Evolutionary conservation across 2,888 invertebrate genomes (phyloP), one percentile per base, ranked within the genome.

Genomic region (Eupsilia transversa): DNA sequence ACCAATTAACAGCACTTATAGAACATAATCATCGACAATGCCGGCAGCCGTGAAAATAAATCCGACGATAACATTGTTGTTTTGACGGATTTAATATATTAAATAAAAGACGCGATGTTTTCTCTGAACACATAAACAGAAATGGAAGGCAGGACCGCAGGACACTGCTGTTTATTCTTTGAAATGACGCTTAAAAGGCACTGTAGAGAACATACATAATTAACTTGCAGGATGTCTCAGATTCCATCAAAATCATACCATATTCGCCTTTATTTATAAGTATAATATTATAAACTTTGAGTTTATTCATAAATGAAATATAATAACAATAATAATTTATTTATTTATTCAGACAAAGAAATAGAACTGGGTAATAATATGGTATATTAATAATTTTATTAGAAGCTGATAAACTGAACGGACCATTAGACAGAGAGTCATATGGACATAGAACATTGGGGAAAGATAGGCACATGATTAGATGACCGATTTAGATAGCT

Each of bases 1-100:
- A 68, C 56, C 63, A 83, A 82, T 83, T 82, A 82, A 43, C 38
- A 59, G 59, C 60, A 83, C 46, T 73, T 68, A 73, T 7, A 64
- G 60, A 3, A 52, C n/a, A 67, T 56, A 72, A n/a, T 46, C 54
- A 72, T 72, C 60, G 41, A 54, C 49, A 64, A 38, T 63, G 20
- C n/a, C 14, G 46, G 74, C 59, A 60, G 49, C 68, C 43, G n/a
- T 69, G 35, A 71, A 38, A 56, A 74, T 68, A 56, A 41, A 33
- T 38, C 23, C 41, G 35, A 56, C n/a, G 20, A 56, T 23, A 17
- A 6, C 7, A 61, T 52, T 69, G 52, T 69, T 66, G 57, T 66
- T 69, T 65, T 65, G 52, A n/a, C 57, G 17, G 56, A 77, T 77
- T 77, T 77, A 80, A 59, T 57, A 30, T 30, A 54, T 69, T 56